Evolutionary conservation across 1,140 invertebrate genomes (phyloP), one percentile per base, ranked within the genome.

Genomic region (Zeugodacus cucurbitae): DNA sequence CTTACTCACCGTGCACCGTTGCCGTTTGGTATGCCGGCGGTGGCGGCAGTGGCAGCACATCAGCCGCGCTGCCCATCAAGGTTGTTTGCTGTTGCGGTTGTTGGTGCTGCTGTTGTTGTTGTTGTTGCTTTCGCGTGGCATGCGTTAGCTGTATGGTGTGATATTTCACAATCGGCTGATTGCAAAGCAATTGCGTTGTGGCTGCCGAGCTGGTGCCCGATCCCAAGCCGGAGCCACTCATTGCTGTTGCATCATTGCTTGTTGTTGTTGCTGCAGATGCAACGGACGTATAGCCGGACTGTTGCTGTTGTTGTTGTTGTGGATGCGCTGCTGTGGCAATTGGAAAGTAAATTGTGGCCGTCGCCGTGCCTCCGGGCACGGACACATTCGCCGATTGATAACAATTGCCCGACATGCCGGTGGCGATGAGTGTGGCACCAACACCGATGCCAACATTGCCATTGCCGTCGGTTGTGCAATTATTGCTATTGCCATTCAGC

Each of bases 11-110:
- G 88, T 91, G 90, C 87, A 93, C 91, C 37, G 90, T 93, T 34
- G 90, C 91, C 11, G 92, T 93, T 87, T 93, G 92, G 89, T 93
- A 93, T 57, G 93, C 92, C 1, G 92, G 92, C 22, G 92, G 92
- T 26, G 92, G 92, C 62, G 92, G 92, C 88, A 93, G 89, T 20
- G 91, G 91, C 59, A 88, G 5, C 20, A 86, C 62, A 70, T 88
- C 88, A 62, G 6, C 86, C 17, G 22, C 86, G 85, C 48, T 82
- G 59, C n/a, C 59, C 89, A 85, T 14, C 90, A 78, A 37, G 32
- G 74, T 29, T 29, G 86, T 89, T 90, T 90, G 88, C 86, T 48
- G 90, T 89, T 82, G 91, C 37, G 26, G 91, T 88, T 82, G 90
- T 86, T 64, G 91, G 89, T 86, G 91, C 91, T 86, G 91, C 89